phyloP scores from a whole-genome alignment of 2,888 invertebrate species.

The Rotaria magnacalcarata region DNA sequence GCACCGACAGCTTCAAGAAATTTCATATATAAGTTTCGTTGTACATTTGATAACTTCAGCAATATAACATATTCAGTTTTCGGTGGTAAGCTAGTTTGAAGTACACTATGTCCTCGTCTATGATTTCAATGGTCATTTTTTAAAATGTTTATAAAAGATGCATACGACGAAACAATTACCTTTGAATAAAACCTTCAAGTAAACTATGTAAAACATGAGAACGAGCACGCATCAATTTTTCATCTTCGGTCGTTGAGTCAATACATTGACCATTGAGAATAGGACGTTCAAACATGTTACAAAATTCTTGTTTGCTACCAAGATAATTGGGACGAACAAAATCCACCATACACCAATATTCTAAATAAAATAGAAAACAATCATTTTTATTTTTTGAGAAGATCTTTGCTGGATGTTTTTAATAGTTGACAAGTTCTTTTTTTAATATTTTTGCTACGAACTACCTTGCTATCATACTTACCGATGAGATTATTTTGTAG shows the following conservation, averaged over 20 bases:
- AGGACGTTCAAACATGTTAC: constrained; percentile 95
- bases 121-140: constrained; percentile 47
- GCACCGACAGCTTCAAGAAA: constrained; percentile 70
- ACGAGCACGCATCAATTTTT: constrained; percentile 83
- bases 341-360: constrained; percentile 97
- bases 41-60: constrained; percentile 80
- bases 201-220: constrained; percentile 91
- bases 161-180: neutral
- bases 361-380: constrained; percentile 50
- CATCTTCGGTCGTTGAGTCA: constrained; percentile 88
- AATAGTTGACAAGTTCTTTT: too few relatives aligned
- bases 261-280: constrained; percentile 97
- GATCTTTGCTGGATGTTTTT: too few relatives aligned
- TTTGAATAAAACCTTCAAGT: constrained; percentile 87
- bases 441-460: too few relatives aligned
- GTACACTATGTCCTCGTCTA: constrained; percentile 81
- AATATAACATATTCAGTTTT: constrained; percentile 90
- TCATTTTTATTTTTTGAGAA: too few relatives aligned
- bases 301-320: constrained; percentile 90
- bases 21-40: constrained; percentile 80
- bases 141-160: neutral
- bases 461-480: constrained; percentile 62
- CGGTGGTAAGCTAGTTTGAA: constrained; percentile 83
- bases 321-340: constrained; percentile 95
- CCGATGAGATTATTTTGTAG: constrained; percentile 82